Base-by-base conservation (phyloP, 2,113 vertebrate genomes). In the Halcyon malimbica region DNA sequence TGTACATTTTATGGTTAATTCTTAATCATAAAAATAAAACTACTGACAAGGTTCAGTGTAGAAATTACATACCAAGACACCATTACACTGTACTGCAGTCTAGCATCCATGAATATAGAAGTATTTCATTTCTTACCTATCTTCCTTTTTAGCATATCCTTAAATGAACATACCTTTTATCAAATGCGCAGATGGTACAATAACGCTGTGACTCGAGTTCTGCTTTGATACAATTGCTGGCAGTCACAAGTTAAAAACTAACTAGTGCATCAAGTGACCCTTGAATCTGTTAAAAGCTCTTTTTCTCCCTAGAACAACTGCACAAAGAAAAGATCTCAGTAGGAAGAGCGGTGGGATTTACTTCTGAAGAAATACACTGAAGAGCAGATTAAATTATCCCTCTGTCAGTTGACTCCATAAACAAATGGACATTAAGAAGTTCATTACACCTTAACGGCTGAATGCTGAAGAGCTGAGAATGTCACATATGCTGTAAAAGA, bases 131-230 rank as follows among this genome's bases (percentile, higher is more conserved):
- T 85, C 63, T 64, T 78, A 78, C 90, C 75, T 67, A 48, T 71
- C 76, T 97, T 25, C 73, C 73, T 88, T 97, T 53, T 96, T 87
- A 94, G 33, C 70, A 92, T 86, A 70, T 91, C 56, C 80, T 97
- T 95, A 97, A 94, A 92, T 60, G 82, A 92, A 96, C 65, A 17
- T 46, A 54, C 89, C 81, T 94, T 96, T 96, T 93, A 88, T 85
- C 91, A 94, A 97, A 92, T 26, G 82, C 93, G 90, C 85, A 96
- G 97, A 95, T 97, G 97, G 92, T 87, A 90, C 80, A 95, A 90
- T 53, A 86, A 96, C 77, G 87, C 92, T 96, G 95, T 96, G 96
- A 90, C 96, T 97, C 80, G 88, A 96, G 80, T 92, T 97, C 91
- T 96, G 56, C 56, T 96, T 96, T 63, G 68, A 93, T 92, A 63